Evolutionary conservation across 1,140 invertebrate species (phyloP).

Genomic region (Pogonus chalceus): DNA sequence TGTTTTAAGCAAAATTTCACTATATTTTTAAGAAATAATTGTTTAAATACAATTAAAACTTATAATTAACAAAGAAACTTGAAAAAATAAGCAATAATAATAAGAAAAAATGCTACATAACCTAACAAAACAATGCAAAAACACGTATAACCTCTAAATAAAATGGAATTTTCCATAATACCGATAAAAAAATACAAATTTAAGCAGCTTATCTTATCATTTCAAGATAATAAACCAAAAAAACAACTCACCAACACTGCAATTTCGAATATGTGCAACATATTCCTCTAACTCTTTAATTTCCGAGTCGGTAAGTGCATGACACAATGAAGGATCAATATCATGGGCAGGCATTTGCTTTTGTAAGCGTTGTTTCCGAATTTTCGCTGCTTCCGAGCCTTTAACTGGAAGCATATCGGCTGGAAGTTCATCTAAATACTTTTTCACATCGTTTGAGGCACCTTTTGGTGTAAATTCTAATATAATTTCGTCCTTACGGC

Average conservation of each 20-base stretch:
- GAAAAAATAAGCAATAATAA: no score
- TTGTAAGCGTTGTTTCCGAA: conserved; percentile 62
- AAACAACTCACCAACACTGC: conserved; percentile 46
- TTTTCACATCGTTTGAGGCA: conserved; percentile 41
- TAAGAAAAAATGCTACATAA: no score
- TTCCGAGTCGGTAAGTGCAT: conserved; percentile 52
- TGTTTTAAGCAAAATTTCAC: no score
- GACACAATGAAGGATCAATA: conserved; percentile 49
- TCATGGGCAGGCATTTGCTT: conserved; percentile 75
- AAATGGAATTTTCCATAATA: no score
- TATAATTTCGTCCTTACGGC: conserved; percentile 36
- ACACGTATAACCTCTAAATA: no score
- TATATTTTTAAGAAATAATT: no score
- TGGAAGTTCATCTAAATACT: conserved; percentile 70
- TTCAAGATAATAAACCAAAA: no score
- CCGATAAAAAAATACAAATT: no score
- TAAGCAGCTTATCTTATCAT: no score
- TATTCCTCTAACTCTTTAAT: conserved; percentile 50
- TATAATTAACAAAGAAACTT: no score
- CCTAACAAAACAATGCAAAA: no score
- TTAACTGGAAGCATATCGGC: conserved; percentile 58
- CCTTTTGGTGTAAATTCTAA: conserved; percentile 47
- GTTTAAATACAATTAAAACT: no score
- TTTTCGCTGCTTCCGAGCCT: conserved; percentile 59
- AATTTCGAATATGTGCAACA: conserved; percentile 49